Evolutionary conservation across 2,113 vertebrate species (phyloP), one percentile per base, ranked within the genome.

Genomic region (Colistium nudipinnis): DNA sequence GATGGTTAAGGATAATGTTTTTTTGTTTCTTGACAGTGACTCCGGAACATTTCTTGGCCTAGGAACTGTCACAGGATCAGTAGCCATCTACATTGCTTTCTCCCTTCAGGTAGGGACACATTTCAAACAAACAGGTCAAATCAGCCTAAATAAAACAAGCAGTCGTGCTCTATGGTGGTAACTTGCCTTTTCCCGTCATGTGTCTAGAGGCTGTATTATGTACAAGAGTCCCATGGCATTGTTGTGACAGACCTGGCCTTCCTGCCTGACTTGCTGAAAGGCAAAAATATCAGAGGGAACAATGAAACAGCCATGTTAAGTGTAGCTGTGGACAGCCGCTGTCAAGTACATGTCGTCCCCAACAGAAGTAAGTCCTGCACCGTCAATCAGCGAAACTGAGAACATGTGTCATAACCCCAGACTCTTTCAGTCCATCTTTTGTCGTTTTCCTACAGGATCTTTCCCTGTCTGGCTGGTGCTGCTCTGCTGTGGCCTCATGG

Each of bases 11-110:
- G n/a, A 17, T 12, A 4, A 41, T 17, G 4, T 41, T 41, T 41
- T 16, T 6, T 17, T 1, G 4, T 17, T 41, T 20, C 13, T 16
- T 82, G 56, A 1, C 67, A 99, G 97, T 75, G 96, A 97, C 31
- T 95, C 94, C 0, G 97, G 97, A 62, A 98, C 95, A 1, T 99
- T 98, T 90, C 92, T 99, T 36, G 97, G 97, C 60, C 93, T 99
- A 82, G 97, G 97, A 65, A 96, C 94, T 0, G 95, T 99, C 74
- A 98, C 96, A 0, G 97, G 97, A 82, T 99, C 97, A 0, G 96
- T 99, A 4, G 95, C 96, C 30, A 95, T 99, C 88, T 95, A 96
- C 85, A 94, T 98, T 0, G 93, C 97, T 41, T 98, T 98, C 88
- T 98, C 96, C 0, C 92, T 99, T 24, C 96, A 98, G 96, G 97